phyloP scores from a whole-genome alignment of 2,888 invertebrate genomes.

The Ophion ellenae region DNA sequence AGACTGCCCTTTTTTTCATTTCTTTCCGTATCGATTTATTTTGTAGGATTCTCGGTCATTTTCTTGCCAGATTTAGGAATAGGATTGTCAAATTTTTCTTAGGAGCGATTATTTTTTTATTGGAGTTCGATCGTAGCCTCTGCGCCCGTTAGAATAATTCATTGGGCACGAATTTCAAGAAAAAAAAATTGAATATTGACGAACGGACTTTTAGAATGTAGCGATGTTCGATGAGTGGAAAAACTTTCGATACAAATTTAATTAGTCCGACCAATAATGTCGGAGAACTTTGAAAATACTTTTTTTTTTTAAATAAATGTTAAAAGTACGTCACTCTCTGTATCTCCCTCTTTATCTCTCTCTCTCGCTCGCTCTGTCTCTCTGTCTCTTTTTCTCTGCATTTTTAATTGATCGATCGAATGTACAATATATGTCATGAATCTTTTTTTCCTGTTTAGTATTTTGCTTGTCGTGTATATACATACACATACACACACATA shows the following conservation, averaged over 20 bases:
- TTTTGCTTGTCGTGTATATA: slow-evolving; percentile 33
- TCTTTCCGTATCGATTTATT: background rate
- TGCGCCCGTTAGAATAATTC: background rate
- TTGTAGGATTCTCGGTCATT: background rate
- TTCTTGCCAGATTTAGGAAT: slow-evolving; percentile 11
- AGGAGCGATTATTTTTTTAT: background rate
- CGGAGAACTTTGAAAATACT: background rate
- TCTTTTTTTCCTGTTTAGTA: slow-evolving; percentile 33
- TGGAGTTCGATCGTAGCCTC: background rate
- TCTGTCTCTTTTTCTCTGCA: slow-evolving; percentile 17
- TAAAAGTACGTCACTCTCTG: background rate
- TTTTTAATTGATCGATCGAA: slow-evolving; percentile 52
- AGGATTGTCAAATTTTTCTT: background rate
- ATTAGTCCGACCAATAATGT: background rate
- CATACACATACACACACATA: too few species aligned
- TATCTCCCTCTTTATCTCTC: background rate
- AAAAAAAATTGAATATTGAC: background rate
- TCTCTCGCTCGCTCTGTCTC: slow-evolving; percentile 30
- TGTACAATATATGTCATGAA: slow-evolving; percentile 50
- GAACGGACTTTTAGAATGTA: background rate
- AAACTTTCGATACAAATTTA: background rate
- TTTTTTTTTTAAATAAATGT: background rate
- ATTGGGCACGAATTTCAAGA: background rate
- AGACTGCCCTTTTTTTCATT: background rate
- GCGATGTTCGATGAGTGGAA: background rate